Percentiles rank a stretch among this genome's conserved stretches.
These are phyloP conservation scores for Oncorhynchus gorbuscha DNA, from an alignment of 2,113 vertebrate species.

Conservation along the genomic window DNA sequence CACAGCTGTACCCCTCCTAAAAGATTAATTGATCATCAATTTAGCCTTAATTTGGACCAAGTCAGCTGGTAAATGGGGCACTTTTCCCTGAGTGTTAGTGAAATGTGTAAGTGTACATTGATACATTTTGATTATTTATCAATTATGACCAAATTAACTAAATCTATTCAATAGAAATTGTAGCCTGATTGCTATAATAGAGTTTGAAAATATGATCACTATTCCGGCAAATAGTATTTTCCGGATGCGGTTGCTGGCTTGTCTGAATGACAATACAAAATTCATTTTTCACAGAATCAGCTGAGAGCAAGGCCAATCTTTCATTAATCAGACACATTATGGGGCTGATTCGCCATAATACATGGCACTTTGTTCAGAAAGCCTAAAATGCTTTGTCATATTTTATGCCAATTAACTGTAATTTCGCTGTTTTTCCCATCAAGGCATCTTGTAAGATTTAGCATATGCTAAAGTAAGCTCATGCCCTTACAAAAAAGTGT, in stretches of 20 bases:
- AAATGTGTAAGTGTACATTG: conserved; percentile 99
- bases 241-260: conserved; percentile 95
- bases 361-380: conserved; percentile 96
- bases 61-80: conserved; percentile 99
- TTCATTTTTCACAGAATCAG: conserved; percentile 99
- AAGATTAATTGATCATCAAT: conserved; percentile 99
- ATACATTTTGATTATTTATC: conserved; percentile 99
- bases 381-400: conserved; percentile 99
- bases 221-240: conserved; percentile 99
- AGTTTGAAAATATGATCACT: conserved; percentile 99
- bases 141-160: conserved; percentile 99
- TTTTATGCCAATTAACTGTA: conserved; percentile 99
- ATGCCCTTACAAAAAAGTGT: conserved; percentile 28
- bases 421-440: conserved; percentile 98
- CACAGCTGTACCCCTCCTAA: conserved; percentile 93
- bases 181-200: conserved; percentile 99
- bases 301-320: conserved; percentile 92
- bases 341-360: conserved; percentile 93
- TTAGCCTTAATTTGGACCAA: conserved; percentile 99
- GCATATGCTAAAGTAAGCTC: conserved; percentile 97
- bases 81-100: conserved; percentile 99
- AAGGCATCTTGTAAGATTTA: conserved; percentile 98
- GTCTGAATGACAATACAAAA: conserved; percentile 99
- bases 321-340: conserved; percentile 99
- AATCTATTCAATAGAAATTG: conserved; percentile 99